These are phyloP conservation scores for Amblyopsis rosae DNA, from an alignment of 2,113 vertebrate species.

Conservation along the genomic window DNA sequence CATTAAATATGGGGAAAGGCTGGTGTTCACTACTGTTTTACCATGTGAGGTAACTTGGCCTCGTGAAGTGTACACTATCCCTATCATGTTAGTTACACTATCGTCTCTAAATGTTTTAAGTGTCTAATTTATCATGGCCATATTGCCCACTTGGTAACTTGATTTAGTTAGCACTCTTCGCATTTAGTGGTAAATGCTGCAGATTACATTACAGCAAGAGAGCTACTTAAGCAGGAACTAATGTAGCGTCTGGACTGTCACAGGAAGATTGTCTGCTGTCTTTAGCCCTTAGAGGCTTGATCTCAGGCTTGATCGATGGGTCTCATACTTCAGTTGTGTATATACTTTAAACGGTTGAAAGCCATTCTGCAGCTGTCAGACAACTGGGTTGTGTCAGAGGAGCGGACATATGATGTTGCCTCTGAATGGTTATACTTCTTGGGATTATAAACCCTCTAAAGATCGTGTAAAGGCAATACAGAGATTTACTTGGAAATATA, in stretches of 20 bases:
- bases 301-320: conserved; percentile 35
- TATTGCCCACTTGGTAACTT: conserved; percentile 33
- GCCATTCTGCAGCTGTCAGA: conserved; percentile 27
- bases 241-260: conserved; percentile 36
- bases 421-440: conserved; percentile 17
- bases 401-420: conserved; percentile 14
- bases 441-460: not conserved
- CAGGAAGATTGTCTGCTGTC: not conserved
- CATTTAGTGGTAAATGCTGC: conserved; percentile 23
- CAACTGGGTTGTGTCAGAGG: conserved; percentile 12
- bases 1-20: not conserved
- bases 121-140: conserved; percentile 22
- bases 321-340: conserved; percentile 32
- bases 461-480: too few relatives aligned
- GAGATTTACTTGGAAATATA: not conserved
- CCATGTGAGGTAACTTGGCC: not conserved
- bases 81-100: conserved; percentile 15
- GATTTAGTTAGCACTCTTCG: conserved; percentile 28
- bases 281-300: conserved; percentile 42
- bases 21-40: not conserved
- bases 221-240: conserved; percentile 35
- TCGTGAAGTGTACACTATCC: conserved; percentile 1
- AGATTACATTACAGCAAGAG: conserved; percentile 35
- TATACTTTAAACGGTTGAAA: conserved; percentile 49
- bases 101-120: conserved; percentile 18